Base-by-base conservation (phyloP, 1,140 invertebrate species). In the Caenorhabditis remanei region DNA sequence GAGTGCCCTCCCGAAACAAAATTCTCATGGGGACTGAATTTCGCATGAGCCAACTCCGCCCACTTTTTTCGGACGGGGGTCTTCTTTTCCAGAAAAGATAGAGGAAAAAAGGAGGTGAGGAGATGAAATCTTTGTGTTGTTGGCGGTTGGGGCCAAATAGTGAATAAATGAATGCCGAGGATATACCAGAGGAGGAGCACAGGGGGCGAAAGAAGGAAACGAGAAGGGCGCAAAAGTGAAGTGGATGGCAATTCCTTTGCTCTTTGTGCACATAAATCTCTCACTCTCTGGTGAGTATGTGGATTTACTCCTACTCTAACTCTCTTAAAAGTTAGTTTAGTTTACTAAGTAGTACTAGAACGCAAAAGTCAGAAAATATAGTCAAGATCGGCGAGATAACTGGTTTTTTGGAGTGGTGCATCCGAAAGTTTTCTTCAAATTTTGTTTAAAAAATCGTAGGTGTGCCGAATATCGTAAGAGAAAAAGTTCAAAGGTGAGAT, bases 211-310 rank as follows among this genome's bases (percentile, higher is more conserved):
- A 19, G 41, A 32, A 13, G 65, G 61, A 13, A 19, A 46, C 7
- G 65, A 71, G 65, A 71, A 71, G 71, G 46, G 71, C 19, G 71
- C 71, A 79, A 79, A 79, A 79, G 71, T 79, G 71, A 79, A 79
- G 71, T 79, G 71, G 71, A 79, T 79, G 71, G 46, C 71, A 48
- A 13, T 50, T n/a, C 71, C 71, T 50, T 50, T 79, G 71, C 71
- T 79, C 71, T 79, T 79, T 79, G 71, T 79, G 71, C 71, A 79
- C 71, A 79, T 79, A 79, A 79, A 79, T 79, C 71, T 79, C 71
- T 79, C 40, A 19, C 65, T 65, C 61, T 40, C 21, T 79, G 43
- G 46, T 24, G 46, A 79, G 46, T 50, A n/a, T 21, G 21, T 50
- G 71, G 21, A 53, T 79, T 50, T 71, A 71, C 65, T 61, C 58